phyloP scores from a whole-genome alignment of 1,140 invertebrate species.

The Kradibia gibbosae region DNA sequence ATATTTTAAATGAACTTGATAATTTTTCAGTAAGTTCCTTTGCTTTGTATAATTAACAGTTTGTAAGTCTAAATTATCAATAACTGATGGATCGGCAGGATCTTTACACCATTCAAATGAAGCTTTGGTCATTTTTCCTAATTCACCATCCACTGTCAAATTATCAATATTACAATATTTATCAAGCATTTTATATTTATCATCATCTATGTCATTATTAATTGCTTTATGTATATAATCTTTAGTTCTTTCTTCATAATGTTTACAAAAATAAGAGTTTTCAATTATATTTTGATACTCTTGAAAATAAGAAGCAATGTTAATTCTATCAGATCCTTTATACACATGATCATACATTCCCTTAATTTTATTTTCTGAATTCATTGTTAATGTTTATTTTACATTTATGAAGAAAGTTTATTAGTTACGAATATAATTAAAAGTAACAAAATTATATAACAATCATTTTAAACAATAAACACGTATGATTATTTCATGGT shows the following conservation, averaged over 20 bases:
- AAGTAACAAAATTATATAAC: too few relatives aligned
- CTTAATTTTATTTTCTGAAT: neutral
- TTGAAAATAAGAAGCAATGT: conserved; percentile 18
- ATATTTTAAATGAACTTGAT: conserved; percentile 45
- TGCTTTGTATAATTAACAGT: conserved; percentile 23
- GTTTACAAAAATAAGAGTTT: conserved; percentile 9
- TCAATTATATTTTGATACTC: conserved; percentile 21
- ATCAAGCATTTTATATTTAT: conserved; percentile 52
- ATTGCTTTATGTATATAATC: neutral
- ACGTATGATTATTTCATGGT: too few relatives aligned
- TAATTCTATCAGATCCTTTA: conserved; percentile 24
- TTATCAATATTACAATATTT: conserved; percentile 58
- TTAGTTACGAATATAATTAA: too few relatives aligned
- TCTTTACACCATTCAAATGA: conserved; percentile 47
- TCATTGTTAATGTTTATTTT: neutral
- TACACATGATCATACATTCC: conserved; percentile 40
- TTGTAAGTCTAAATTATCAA: conserved; percentile 49
- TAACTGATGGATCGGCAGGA: conserved; percentile 34
- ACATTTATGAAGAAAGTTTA: too few relatives aligned
- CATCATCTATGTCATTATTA: conserved; percentile 49
- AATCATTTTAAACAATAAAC: too few relatives aligned
- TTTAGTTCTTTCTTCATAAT: neutral
- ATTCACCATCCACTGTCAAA: conserved; percentile 56
- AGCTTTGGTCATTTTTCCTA: conserved; percentile 18
- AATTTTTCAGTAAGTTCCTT: conserved; percentile 34